Evolutionary conservation across 2,113 vertebrate genomes (phyloP).

Genomic region (Xenotilapia flavipinnis): DNA sequence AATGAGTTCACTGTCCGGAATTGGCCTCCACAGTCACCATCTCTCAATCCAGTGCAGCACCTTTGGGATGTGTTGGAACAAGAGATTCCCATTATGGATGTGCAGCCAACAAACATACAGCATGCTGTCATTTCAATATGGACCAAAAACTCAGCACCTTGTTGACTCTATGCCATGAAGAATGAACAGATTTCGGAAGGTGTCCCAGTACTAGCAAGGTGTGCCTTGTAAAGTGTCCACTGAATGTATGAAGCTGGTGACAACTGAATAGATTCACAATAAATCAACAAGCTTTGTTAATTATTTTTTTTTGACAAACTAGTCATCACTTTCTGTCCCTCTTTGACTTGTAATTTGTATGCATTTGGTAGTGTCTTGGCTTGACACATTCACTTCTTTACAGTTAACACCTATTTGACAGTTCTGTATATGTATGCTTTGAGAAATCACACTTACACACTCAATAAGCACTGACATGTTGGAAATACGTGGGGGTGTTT

Average conservation of each 20-base stretch:
- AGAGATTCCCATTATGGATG: not conserved
- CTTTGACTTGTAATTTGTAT: not conserved
- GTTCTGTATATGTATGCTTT: not conserved
- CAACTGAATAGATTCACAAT: not conserved
- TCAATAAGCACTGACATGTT: constrained; percentile 23
- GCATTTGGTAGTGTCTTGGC: not conserved
- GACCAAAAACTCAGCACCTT: not conserved
- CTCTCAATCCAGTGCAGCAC: not conserved
- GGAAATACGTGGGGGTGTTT: constrained; percentile 49
- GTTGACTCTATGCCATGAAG: not conserved
- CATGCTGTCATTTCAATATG: not conserved
- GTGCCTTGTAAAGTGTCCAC: not conserved
- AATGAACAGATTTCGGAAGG: not conserved
- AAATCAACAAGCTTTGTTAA: not conserved
- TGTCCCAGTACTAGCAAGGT: not conserved
- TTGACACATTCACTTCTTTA: not conserved
- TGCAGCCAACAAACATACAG: not conserved
- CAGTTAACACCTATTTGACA: not conserved
- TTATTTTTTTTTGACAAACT: not conserved
- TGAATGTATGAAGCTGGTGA: not conserved
- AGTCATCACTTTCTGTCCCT: not conserved
- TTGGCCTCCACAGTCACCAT: not conserved
- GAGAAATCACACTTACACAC: not conserved
- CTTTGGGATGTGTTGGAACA: not conserved
- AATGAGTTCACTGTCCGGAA: not conserved